These are phyloP conservation scores for Pelvicachromis taeniatus DNA, from an alignment of 2,113 vertebrate genomes.

Conservation along the genomic window DNA sequence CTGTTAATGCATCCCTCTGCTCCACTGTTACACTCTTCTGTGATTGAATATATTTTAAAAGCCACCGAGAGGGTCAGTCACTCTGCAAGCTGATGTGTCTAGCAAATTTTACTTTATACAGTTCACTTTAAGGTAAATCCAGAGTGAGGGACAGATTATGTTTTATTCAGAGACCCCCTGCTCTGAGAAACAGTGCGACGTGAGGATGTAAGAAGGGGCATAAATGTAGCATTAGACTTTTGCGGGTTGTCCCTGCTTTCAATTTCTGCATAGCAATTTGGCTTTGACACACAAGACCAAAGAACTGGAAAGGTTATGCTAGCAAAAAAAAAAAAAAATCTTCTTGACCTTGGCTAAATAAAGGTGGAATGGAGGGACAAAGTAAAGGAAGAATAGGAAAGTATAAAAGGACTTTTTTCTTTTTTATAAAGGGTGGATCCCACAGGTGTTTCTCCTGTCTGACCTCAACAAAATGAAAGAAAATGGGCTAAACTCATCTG, in stretches of 20 bases:
- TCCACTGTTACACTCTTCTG: neutral
- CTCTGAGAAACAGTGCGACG: conserved; percentile 17
- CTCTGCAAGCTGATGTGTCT: conserved; percentile 8
- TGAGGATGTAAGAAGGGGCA: conserved; percentile 1
- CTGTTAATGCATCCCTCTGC: neutral
- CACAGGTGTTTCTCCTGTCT: conserved; percentile 38
- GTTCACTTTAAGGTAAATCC: conserved; percentile 29
- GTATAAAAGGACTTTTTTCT: neutral
- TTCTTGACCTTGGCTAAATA: conserved; percentile 35
- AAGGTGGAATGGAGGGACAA: neutral
- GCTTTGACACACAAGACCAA: neutral
- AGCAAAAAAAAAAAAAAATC: conserved; percentile 1
- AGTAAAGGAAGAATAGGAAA: conserved; percentile 14
- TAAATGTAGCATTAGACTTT: conserved; percentile 15
- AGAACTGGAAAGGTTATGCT: neutral
- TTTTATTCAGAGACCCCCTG: conserved; percentile 50
- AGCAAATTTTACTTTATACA: conserved; percentile 21
- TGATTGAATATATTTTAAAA: conserved; percentile 23
- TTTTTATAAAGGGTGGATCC: conserved; percentile 21
- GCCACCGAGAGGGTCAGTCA: conserved; percentile 21
- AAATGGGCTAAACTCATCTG: conserved; percentile 38
- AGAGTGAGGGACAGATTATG: conserved; percentile 25
- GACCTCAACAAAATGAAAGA: conserved; percentile 47
- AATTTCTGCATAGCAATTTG: conserved; percentile 2
- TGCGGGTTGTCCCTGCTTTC: neutral